phyloP scores from a whole-genome alignment of 2,888 invertebrate species.

The Ormyrus thymus region DNA sequence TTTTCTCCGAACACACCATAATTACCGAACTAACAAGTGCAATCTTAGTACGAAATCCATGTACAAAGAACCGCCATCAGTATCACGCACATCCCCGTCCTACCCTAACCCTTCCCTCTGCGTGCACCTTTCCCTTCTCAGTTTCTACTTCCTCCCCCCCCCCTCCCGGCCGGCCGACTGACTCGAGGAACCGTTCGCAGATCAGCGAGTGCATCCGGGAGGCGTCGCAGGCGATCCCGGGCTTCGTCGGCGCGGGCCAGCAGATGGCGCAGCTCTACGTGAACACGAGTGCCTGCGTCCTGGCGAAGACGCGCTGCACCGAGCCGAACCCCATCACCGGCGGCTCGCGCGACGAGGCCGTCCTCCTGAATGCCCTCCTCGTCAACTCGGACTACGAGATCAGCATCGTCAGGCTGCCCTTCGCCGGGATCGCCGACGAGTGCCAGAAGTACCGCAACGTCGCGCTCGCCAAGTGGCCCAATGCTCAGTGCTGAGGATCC shows the following conservation, averaged over 20 bases:
- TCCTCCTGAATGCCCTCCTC: conserved; percentile 66
- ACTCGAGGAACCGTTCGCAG: conserved; percentile 54
- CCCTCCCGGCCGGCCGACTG: no score
- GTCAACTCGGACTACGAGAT: conserved; percentile 70
- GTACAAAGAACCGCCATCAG: no score
- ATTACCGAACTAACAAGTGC: no score
- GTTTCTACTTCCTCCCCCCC: no score
- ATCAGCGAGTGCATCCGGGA: conserved; percentile 66
- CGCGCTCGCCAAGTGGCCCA: conserved; percentile 67
- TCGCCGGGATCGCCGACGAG: conserved; percentile 62
- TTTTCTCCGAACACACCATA: no score
- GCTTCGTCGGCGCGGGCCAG: conserved; percentile 58
- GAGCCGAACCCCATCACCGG: conserved; percentile 82
- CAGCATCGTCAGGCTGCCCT: conserved; percentile 68
- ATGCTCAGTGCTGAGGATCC: conserved; percentile 60
- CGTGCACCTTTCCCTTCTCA: no score
- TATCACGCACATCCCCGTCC: no score
- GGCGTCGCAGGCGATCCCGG: conserved; percentile 59
- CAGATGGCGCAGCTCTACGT: conserved; percentile 71
- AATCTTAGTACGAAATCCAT: no score
- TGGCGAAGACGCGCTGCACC: conserved; percentile 80
- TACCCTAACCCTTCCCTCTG: no score
- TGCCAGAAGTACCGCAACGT: conserved; percentile 68
- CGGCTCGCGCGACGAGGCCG: conserved; percentile 77
- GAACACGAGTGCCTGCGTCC: conserved; percentile 81